phyloP scores from a whole-genome alignment of 2,797 vertebrate genomes.

The Acestrorhynchus altus region DNA sequence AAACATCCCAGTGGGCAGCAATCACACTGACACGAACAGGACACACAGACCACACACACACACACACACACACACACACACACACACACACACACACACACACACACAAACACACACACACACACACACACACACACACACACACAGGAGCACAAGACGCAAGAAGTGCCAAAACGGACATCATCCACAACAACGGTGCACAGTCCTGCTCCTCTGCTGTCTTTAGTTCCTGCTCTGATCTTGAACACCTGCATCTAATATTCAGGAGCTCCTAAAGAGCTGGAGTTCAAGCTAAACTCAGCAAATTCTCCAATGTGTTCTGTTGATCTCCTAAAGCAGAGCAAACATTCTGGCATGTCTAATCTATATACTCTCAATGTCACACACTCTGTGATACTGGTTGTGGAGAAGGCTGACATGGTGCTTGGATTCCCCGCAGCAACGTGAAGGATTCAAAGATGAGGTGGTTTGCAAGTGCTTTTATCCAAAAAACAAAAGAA shows the following conservation, averaged over 20 bases:
- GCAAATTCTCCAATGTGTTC: neutral
- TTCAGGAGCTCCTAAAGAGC: neutral
- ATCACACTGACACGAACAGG: slow-evolving; percentile 35
- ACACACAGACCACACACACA: neutral
- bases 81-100: slow-evolving; percentile 24
- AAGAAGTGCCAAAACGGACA: neutral
- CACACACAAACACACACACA: neutral
- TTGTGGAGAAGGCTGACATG: neutral
- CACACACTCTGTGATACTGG: neutral
- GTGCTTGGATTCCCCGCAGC: neutral
- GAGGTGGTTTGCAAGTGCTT: neutral
- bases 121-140: slow-evolving; percentile 24
- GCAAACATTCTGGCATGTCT: neutral
- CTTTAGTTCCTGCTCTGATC: neutral
- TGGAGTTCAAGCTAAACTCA: neutral
- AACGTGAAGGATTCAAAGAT: neutral
- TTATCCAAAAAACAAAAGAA: neutral
- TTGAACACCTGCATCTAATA: neutral
- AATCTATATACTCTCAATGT: neutral
- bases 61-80: neutral
- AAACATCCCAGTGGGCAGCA: slow-evolving; percentile 38
- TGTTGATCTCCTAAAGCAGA: neutral
- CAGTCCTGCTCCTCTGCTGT: neutral
- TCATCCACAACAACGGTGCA: neutral
- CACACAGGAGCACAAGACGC: slow-evolving; percentile 6